Conservation (phyloP, 2,113 vertebrate genomes). For the Camelus bactrianus region DNA sequence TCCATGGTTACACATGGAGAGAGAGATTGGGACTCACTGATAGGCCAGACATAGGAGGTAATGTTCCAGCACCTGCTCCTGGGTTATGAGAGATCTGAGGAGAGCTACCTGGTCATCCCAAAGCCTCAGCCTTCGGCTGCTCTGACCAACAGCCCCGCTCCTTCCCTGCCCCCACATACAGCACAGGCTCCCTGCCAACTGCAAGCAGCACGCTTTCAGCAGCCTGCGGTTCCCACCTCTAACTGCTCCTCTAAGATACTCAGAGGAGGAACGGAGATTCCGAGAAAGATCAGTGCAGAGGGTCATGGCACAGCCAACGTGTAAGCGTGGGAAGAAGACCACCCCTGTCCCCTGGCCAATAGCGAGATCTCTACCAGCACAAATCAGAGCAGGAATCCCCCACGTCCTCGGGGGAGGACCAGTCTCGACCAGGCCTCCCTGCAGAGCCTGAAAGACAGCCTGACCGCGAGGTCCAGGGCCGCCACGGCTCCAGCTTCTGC, state of each 20-base stretch:
- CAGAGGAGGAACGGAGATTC: neutral
- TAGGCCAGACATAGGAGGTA: neutral
- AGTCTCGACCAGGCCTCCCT: neutral
- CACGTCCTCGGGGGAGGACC: too few species aligned
- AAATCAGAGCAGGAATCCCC: neutral
- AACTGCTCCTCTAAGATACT: neutral
- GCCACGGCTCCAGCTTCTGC: too few species aligned
- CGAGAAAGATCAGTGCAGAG: neutral
- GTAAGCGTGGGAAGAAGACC: neutral
- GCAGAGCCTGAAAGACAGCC: neutral
- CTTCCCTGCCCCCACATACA: neutral
- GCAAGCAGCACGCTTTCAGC: too few species aligned
- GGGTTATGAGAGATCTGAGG: neutral
- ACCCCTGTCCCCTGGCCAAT: neutral
- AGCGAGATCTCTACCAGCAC: neutral
- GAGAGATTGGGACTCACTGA: neutral
- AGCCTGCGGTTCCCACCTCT: too few species aligned
- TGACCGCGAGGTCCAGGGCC: fast-evolving
- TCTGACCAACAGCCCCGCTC: neutral
- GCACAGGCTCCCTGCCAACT: neutral
- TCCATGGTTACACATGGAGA: neutral
- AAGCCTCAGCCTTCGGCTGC: neutral
- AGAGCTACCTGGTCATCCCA: neutral
- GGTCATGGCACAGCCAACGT: neutral
- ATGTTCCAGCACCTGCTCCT: neutral